phyloP scores from a whole-genome alignment of 2,113 vertebrate genomes.

The Dendropsophus ebraccatus region DNA sequence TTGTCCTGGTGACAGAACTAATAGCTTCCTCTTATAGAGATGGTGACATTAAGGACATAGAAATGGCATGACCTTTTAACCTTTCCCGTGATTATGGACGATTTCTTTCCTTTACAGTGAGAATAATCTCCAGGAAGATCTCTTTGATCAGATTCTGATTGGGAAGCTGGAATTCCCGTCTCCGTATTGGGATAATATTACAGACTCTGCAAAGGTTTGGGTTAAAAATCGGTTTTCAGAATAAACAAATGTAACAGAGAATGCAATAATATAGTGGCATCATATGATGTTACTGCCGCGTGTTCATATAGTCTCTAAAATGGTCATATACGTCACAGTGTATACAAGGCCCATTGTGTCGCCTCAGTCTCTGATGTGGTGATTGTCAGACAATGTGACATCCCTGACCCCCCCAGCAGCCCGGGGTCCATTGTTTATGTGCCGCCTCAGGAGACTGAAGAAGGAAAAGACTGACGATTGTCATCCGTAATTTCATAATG shows the following conservation, averaged over 20 bases:
- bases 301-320: too few species aligned
- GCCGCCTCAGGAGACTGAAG: neutral
- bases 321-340: neutral
- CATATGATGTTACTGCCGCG: neutral
- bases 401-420: neutral
- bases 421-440: neutral
- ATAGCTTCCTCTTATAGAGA: neutral
- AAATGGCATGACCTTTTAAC: too few species aligned
- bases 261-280: neutral
- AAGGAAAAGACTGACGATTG: neutral
- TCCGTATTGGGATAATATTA: constrained; percentile 98
- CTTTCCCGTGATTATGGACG: neutral
- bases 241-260: neutral
- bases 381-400: neutral
- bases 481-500: constrained; percentile 14
- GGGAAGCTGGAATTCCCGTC: constrained; percentile 92
- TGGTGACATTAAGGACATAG: too few species aligned
- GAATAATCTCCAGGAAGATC: constrained; percentile 92
- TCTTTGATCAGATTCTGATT: constrained; percentile 95
- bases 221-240: neutral
- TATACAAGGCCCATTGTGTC: neutral
- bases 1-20: neutral
- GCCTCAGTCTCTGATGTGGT: neutral
- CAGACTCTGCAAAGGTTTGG: constrained; percentile 88
- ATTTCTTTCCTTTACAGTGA: constrained; percentile 76